Evolutionary conservation across 2,113 vertebrate genomes (phyloP).

Genomic region (Cheirogaleus medius): DNA sequence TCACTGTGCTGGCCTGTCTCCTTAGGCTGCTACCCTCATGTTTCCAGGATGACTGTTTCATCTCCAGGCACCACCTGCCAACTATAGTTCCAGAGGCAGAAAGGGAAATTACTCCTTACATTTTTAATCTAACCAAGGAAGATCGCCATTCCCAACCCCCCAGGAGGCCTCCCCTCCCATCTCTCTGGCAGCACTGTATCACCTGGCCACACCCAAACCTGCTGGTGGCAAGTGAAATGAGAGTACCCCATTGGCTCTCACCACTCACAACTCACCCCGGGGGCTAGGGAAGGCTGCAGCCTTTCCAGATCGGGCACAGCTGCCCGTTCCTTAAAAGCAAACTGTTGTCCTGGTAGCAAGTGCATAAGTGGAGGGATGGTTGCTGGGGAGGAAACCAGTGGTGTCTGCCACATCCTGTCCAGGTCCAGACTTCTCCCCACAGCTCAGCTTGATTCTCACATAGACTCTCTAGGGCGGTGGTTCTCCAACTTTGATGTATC

Average conservation of each 20-base stretch:
- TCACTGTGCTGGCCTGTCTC: neutral
- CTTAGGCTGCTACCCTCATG: neutral
- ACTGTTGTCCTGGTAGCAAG: neutral
- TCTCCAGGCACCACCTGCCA: neutral
- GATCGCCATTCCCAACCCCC: neutral
- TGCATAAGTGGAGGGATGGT: neutral
- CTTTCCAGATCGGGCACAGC: neutral
- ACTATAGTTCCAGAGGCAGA: neutral
- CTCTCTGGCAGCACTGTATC: neutral
- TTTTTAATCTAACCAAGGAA: neutral
- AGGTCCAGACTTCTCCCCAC: neutral
- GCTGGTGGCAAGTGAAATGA: neutral
- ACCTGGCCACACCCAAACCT: neutral
- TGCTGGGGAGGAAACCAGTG: neutral
- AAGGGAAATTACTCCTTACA: neutral
- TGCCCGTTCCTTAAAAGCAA: neutral
- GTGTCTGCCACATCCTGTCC: neutral
- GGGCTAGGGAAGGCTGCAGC: neutral
- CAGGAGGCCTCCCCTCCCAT: fast-evolving
- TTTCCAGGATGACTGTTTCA: neutral
- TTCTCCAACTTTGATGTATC: neutral
- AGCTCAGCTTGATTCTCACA: neutral
- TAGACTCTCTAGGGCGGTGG: neutral
- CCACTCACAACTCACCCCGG: neutral
- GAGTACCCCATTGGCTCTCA: neutral